phyloP scores from a whole-genome alignment of 37 sponge, comb jelly and placozoan genomes.

The Cladorhizidae sp. region DNA sequence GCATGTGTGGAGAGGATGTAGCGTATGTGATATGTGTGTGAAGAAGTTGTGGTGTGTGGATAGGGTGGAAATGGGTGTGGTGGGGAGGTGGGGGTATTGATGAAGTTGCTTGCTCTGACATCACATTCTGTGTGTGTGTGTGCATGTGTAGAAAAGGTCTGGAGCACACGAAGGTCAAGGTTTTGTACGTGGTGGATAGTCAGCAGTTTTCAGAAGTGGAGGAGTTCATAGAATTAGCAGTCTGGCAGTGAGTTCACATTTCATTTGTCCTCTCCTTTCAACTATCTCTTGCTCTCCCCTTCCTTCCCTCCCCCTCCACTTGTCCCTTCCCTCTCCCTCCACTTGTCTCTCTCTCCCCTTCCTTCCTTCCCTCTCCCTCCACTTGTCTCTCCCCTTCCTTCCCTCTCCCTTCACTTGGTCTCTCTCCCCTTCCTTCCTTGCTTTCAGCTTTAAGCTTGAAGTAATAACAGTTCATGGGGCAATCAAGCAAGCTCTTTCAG shows the following conservation, averaged over 20 bases:
- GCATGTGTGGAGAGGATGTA: background rate
- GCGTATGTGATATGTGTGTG: background rate
- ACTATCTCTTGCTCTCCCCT: background rate
- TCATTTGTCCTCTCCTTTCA: background rate
- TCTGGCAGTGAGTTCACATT: conserved; percentile 6
- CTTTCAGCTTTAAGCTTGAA: conserved; percentile 54
- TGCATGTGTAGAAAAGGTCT: conserved; percentile 4
- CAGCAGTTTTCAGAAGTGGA: conserved; percentile 83
- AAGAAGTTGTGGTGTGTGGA: background rate
- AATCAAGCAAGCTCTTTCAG: conserved; percentile 59
- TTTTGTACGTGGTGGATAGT: conserved; percentile 54
- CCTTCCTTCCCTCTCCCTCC: background rate
- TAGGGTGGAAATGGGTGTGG: background rate
- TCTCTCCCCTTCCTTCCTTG: too few relatives aligned
- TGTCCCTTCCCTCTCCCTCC: too few relatives aligned
- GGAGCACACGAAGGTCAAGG: conserved; percentile 41
- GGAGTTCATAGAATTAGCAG: conserved; percentile 28
- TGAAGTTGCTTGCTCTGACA: background rate
- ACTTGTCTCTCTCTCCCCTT: too few relatives aligned
- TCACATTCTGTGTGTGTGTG: background rate
- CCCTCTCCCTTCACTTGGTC: too few relatives aligned
- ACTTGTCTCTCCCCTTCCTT: too few relatives aligned
- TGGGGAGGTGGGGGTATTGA: too few relatives aligned
- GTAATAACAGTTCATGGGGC: conserved; percentile 41
- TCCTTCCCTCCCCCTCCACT: too few relatives aligned